Conservation (phyloP, 2,797 vertebrate genomes). For the Spheniscus humboldti region DNA sequence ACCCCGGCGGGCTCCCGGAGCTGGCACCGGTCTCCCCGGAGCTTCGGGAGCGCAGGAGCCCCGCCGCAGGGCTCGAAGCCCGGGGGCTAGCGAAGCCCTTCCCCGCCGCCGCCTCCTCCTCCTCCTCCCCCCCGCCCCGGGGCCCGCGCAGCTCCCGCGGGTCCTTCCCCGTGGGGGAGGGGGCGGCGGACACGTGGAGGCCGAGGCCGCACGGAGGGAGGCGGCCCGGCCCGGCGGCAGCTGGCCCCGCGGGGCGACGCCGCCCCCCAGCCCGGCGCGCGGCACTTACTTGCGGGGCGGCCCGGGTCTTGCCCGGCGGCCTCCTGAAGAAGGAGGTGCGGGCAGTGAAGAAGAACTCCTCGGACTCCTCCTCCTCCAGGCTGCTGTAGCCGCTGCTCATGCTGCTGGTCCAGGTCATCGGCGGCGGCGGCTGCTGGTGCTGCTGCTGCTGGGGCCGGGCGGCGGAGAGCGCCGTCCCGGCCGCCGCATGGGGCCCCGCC, state of each 20-base stretch:
- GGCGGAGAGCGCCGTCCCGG: conserved; percentile 38
- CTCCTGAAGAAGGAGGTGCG: conserved; percentile 94
- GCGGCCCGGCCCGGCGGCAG: not conserved
- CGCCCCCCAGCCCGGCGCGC: not conserved
- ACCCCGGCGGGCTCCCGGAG: too few relatives aligned
- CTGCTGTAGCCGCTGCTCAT: conserved; percentile 99
- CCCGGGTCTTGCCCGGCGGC: conserved; percentile 78
- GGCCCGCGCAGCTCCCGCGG: not conserved
- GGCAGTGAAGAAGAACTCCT: conserved; percentile 95
- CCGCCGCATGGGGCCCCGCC: conserved; percentile 48
- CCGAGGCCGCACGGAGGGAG: not conserved
- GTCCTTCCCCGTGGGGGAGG: conserved; percentile 3
- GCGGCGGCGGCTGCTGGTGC: not conserved
- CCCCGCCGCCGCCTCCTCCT: not conserved
- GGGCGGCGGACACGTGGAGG: conserved; percentile 33
- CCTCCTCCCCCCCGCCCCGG: not conserved
- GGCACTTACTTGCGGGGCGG: conserved; percentile 69
- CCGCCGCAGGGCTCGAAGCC: not conserved
- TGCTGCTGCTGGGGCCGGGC: not conserved
- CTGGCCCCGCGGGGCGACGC: not conserved
- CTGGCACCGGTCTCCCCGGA: not conserved
- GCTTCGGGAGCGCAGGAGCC: too few relatives aligned
- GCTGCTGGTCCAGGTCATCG: conserved; percentile 90
- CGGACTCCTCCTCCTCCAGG: conserved; percentile 93
- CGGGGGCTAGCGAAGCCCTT: not conserved